A percentile compares a stretch with the other conserved stretches of the same genome.
Conservation (phyloP, 2,113 vertebrate species). For the Nothoprocta perdicaria region DNA sequence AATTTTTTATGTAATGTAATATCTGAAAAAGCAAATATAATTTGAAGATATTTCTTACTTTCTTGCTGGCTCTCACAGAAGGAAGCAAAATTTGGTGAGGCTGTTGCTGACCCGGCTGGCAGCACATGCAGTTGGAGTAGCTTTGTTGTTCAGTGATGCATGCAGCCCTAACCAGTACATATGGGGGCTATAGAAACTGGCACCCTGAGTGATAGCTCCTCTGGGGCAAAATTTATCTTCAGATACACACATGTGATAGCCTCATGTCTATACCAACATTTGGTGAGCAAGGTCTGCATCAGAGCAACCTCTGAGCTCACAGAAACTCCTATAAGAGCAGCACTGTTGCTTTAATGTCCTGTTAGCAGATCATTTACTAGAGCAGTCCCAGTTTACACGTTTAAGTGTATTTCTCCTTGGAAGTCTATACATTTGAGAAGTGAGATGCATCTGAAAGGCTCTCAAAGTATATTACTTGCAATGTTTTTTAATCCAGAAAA, state of each 20-base stretch:
- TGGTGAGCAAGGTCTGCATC: neutral
- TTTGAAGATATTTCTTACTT: neutral
- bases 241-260: neutral
- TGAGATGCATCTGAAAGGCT: neutral
- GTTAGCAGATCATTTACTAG: neutral
- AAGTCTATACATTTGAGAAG: constrained; percentile 14
- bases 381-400: neutral
- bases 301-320: neutral
- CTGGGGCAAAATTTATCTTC: neutral
- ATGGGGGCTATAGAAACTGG: neutral
- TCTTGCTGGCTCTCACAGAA: neutral
- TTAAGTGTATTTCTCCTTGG: neutral
- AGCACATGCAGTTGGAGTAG: neutral
- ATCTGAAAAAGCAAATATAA: neutral
- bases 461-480: neutral
- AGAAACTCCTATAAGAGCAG: neutral
- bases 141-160: accelerated
- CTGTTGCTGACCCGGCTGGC: neutral
- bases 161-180: neutral
- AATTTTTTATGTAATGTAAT: neutral
- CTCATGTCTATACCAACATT: neutral
- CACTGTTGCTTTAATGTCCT: neutral
- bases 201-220: neutral
- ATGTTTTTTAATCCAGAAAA: constrained; percentile 6
- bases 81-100: neutral